Percentiles rank a stretch among this genome's conserved stretches.
phyloP scores from a whole-genome alignment of 2,113 vertebrate genomes.

The Rousettus leschenaultii region DNA sequence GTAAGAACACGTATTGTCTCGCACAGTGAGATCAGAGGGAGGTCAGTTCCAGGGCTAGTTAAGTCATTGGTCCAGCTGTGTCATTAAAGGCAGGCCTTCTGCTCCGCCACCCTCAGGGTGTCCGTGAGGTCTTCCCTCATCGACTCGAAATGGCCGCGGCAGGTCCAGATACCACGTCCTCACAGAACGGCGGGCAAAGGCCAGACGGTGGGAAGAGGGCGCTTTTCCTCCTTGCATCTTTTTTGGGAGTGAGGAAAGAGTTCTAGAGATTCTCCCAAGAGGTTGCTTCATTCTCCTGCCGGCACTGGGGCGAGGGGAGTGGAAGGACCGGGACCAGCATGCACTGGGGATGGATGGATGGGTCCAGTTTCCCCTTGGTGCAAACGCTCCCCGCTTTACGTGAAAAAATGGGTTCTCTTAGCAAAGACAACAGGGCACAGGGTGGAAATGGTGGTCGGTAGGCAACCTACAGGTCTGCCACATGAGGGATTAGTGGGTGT shows the following conservation, averaged over 20 bases:
- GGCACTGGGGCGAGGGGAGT: background rate
- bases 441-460: too few relatives aligned
- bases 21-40: background rate
- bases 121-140: background rate
- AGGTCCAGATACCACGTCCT: background rate
- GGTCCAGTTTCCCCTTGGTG: too few relatives aligned
- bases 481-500: too few relatives aligned
- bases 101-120: background rate
- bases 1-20: background rate
- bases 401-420: too few relatives aligned
- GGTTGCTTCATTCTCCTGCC: background rate
- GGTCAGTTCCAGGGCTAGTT: background rate
- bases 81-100: background rate
- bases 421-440: too few relatives aligned
- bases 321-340: accelerated
- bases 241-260: background rate
- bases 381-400: too few relatives aligned
- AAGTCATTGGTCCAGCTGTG: too few relatives aligned
- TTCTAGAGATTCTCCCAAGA: background rate
- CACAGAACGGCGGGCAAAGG: background rate
- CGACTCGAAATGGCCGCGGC: background rate
- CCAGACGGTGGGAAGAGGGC: background rate
- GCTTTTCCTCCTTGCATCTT: background rate
- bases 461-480: too few relatives aligned
- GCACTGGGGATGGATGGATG: too few relatives aligned